Conservation (phyloP, 2,797 vertebrate species). For the Notoglanidium macrostoma region DNA sequence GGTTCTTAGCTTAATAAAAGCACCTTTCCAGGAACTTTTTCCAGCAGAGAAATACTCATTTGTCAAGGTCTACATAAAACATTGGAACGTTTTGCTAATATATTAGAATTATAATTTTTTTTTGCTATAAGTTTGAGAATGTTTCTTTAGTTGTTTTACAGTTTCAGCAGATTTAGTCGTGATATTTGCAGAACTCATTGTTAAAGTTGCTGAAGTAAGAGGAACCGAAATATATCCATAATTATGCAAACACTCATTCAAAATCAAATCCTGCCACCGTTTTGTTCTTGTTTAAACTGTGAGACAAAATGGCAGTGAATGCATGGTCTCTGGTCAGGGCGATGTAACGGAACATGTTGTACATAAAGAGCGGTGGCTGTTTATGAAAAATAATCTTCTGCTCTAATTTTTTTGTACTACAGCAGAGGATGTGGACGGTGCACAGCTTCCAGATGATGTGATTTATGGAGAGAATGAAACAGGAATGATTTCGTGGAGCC, state of each 20-base stretch:
- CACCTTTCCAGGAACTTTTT: not conserved
- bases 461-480: constrained; percentile 11
- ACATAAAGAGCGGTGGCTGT: not conserved
- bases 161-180: not conserved
- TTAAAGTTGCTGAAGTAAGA: constrained; percentile 1
- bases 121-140: not conserved
- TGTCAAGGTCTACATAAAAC: not conserved
- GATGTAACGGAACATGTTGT: not conserved
- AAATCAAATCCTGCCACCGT: not conserved
- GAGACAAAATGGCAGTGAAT: not conserved
- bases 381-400: not conserved
- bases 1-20: not conserved
- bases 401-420: not conserved
- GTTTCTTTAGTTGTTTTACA: not conserved
- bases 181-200: not conserved
- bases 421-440: not conserved
- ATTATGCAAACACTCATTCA: not conserved
- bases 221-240: not conserved
- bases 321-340: not conserved
- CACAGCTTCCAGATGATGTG: constrained; percentile 15
- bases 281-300: not conserved
- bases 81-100: not conserved
- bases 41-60: not conserved
- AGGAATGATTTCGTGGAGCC: constrained; percentile 25
- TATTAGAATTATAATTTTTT: not conserved